Conservation (phyloP, 2,888 invertebrate species). For the Eubasilissa splendida region DNA sequence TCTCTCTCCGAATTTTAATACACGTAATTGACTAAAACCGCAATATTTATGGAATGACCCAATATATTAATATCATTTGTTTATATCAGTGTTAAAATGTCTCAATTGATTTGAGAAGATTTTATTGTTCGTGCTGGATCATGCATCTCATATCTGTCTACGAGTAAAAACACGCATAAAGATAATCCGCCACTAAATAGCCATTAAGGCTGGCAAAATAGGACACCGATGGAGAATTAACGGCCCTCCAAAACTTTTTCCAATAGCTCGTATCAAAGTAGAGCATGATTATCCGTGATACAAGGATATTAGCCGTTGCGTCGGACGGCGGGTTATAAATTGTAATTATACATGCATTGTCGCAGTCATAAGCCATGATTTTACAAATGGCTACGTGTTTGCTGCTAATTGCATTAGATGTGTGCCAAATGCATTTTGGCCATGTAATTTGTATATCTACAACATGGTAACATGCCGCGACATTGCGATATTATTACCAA, state of each 20-base stretch:
- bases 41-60: no score
- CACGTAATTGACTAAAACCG: no score
- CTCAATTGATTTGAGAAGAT: no score
- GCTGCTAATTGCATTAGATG: constrained; percentile 44
- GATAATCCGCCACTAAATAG: neutral
- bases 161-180: no score
- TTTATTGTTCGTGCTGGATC: no score
- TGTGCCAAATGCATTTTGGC: constrained; percentile 44
- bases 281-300: constrained; percentile 28
- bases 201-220: constrained; percentile 9
- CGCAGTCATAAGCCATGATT: constrained; percentile 30
- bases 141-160: no score
- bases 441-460: constrained; percentile 29
- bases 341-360: constrained; percentile 37
- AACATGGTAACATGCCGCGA: constrained; percentile 12
- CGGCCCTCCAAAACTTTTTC: neutral
- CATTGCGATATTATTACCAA: constrained; percentile 3
- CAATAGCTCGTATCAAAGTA: constrained; percentile 22
- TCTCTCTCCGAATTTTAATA: no score
- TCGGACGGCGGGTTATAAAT: constrained; percentile 31
- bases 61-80: no score
- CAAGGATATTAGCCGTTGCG: constrained; percentile 31
- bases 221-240: constrained; percentile 1
- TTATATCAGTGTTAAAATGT: no score
- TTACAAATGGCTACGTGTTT: constrained; percentile 40